phyloP scores from a whole-genome alignment of 2,113 vertebrate species.

The Orthonyx spaldingii region DNA sequence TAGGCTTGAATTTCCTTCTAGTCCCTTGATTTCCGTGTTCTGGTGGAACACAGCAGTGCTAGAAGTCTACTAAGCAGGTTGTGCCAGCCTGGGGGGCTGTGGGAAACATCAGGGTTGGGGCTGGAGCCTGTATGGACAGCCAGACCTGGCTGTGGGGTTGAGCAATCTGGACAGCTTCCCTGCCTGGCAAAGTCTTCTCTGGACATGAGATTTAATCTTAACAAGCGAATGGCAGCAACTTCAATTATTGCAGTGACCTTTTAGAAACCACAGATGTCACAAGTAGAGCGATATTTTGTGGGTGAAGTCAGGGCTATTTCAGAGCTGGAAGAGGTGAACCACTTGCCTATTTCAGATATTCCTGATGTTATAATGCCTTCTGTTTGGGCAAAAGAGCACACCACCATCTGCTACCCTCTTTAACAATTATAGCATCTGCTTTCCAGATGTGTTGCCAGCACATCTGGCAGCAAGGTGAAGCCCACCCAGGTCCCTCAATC shows the following conservation, averaged over 20 bases:
- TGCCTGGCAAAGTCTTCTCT: background rate
- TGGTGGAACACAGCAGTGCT: background rate
- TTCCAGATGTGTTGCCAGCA: background rate
- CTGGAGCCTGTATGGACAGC: background rate
- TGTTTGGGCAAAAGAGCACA: background rate
- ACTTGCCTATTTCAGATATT: background rate
- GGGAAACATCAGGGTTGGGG: background rate
- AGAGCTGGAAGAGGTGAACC: background rate
- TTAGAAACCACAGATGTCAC: background rate
- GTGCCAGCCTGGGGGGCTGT: background rate
- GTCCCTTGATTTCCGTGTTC: background rate
- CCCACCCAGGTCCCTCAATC: background rate
- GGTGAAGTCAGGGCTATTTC: background rate
- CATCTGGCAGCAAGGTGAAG: background rate
- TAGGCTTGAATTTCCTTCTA: background rate
- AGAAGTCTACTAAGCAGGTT: background rate
- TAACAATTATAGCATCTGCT: background rate
- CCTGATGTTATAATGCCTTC: background rate
- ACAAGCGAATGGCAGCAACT: background rate
- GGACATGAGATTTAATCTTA: background rate
- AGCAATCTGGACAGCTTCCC: fast-evolving
- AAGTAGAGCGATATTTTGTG: background rate
- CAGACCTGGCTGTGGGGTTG: fast-evolving
- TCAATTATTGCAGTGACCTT: background rate
- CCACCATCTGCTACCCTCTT: background rate